phyloP scores from a whole-genome alignment of 2,113 vertebrate species.

The Melanerpes formicivorus region DNA sequence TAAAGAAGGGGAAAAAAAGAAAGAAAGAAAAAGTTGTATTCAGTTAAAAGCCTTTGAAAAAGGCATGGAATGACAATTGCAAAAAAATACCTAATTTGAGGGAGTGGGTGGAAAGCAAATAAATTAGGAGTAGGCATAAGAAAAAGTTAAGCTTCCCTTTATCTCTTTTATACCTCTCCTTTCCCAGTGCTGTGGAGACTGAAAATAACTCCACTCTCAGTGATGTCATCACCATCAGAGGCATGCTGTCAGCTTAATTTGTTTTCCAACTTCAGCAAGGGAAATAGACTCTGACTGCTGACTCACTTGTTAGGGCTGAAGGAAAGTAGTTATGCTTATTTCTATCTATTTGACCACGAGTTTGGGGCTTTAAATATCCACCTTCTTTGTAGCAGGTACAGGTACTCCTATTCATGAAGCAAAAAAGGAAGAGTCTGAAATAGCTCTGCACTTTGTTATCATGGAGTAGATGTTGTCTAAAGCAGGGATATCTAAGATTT shows the following conservation, averaged over 20 bases:
- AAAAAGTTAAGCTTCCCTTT: background rate
- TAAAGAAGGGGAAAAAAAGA: background rate
- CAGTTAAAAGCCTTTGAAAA: background rate
- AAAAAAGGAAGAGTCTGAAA: background rate
- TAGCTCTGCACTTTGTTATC: background rate
- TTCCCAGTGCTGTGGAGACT: background rate
- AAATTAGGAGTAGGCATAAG: background rate
- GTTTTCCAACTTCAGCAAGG: constrained; percentile 42
- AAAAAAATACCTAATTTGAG: background rate
- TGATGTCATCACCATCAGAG: constrained; percentile 42
- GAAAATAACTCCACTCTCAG: constrained; percentile 33
- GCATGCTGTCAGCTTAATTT: constrained; percentile 44
- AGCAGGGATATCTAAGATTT: background rate
- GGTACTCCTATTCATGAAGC: background rate
- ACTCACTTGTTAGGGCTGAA: constrained; percentile 51
- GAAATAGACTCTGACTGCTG: constrained; percentile 53
- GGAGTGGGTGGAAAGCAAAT: background rate
- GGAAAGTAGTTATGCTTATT: constrained; percentile 8
- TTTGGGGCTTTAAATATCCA: background rate
- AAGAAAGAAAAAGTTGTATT: background rate
- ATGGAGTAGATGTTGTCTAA: background rate
- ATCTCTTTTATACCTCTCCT: background rate
- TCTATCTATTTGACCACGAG: background rate
- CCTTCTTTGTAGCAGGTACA: background rate
- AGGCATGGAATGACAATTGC: background rate